Percentiles rank a stretch among this genome's conserved stretches.
These are phyloP conservation scores for Leptopterna dolabrata DNA, from an alignment of 2,888 invertebrate genomes.

Conservation along the genomic window DNA sequence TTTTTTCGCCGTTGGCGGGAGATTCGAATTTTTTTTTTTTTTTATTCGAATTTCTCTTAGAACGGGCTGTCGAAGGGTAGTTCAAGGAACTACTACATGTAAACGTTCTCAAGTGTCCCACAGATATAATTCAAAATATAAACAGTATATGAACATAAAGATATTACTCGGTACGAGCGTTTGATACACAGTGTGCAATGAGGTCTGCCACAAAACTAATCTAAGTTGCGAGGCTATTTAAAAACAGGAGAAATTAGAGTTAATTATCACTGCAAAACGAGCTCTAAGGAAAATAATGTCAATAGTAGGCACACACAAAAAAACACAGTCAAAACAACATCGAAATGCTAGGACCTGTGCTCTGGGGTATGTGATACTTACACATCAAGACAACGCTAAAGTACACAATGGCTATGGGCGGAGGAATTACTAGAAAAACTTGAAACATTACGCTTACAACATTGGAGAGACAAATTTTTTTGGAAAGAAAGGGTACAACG, in stretches of 20 bases:
- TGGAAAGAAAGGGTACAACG: neutral
- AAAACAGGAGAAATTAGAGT: neutral
- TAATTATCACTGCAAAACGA: slow-evolving; percentile 15
- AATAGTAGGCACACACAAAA: neutral
- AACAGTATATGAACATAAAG: too few species aligned
- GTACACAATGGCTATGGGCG: slow-evolving; percentile 16
- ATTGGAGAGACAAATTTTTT: neutral
- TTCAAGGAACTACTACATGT: too few species aligned
- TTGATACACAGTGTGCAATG: neutral
- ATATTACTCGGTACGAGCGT: neutral
- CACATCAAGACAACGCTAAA: slow-evolving; percentile 18
- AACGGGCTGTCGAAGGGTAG: too few species aligned
- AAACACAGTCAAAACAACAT: neutral
- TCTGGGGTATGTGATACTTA: slow-evolving; percentile 43
- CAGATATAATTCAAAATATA: too few species aligned
- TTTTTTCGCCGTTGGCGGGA: too few species aligned
- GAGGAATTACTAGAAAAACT: slow-evolving; percentile 38
- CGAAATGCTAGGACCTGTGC: slow-evolving; percentile 38
- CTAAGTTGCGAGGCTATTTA: neutral
- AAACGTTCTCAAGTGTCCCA: too few species aligned
- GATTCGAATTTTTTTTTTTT: too few species aligned
- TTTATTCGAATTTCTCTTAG: too few species aligned
- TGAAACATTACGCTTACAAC: neutral
- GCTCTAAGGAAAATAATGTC: neutral
- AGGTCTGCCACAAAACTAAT: neutral